These are phyloP conservation scores for Microtus ochrogaster DNA, from an alignment of 2,113 vertebrate genomes.

Conservation along the genomic window DNA sequence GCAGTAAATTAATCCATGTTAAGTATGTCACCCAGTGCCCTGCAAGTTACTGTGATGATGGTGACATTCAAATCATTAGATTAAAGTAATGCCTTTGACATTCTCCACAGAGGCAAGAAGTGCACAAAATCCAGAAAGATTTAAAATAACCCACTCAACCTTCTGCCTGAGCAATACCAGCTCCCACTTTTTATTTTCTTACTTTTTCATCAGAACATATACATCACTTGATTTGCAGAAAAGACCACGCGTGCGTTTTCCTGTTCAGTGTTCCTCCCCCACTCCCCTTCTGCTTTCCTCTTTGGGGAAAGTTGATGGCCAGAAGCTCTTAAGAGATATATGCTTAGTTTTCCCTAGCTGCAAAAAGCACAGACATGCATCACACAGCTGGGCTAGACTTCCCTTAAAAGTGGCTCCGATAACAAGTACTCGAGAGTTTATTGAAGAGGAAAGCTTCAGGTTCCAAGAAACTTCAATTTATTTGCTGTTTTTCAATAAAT, in stretches of 20 bases:
- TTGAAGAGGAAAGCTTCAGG: not conserved
- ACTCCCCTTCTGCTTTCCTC: not conserved
- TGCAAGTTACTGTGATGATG: not conserved
- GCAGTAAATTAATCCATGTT: too few species aligned
- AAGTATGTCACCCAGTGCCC: rapidly evolving
- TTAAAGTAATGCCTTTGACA: rapidly evolving
- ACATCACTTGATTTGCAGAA: not conserved
- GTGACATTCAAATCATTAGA: not conserved
- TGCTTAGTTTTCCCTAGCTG: not conserved
- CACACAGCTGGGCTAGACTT: not conserved
- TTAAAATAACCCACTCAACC: rapidly evolving
- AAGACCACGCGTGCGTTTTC: not conserved
- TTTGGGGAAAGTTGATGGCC: not conserved
- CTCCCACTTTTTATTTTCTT: rapidly evolving
- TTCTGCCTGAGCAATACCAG: not conserved
- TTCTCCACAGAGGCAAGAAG: not conserved
- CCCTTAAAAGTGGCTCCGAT: not conserved
- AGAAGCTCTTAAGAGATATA: not conserved
- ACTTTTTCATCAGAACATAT: not conserved
- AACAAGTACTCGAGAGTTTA: not conserved
- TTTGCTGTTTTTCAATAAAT: not conserved
- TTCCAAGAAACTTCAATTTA: not conserved
- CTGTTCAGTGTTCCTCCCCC: too few species aligned
- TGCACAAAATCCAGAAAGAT: not conserved
- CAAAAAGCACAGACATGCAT: not conserved